Percentiles rank a stretch among this genome's conserved stretches.
Evolutionary conservation across 2,888 invertebrate species (phyloP).

Genomic region (Tuberolachnus salignus): DNA sequence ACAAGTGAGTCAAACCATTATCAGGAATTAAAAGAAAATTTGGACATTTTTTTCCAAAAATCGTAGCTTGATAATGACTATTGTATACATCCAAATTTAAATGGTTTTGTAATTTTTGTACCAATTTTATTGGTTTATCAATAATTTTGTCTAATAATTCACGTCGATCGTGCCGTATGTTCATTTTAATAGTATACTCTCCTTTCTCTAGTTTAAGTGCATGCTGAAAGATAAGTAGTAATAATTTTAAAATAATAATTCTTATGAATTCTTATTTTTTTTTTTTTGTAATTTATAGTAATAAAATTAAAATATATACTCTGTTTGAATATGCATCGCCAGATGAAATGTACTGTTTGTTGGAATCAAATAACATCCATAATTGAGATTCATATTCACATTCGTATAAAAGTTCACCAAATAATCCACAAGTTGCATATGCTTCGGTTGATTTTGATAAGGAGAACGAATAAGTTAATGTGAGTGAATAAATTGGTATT

Average conservation of each 20-base stretch:
- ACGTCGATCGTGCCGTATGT: slow-evolving; percentile 88
- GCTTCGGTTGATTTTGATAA: slow-evolving; percentile 83
- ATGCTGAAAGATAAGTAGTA: slow-evolving; percentile 49
- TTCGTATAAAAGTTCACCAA: slow-evolving; percentile 91
- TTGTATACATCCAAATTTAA: slow-evolving; percentile 72
- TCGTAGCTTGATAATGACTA: slow-evolving; percentile 72
- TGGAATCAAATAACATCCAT: slow-evolving; percentile 93
- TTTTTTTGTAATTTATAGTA: background rate
- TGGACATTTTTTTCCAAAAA: slow-evolving; percentile 79
- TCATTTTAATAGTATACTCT: slow-evolving; percentile 85
- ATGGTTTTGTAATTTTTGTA: slow-evolving; percentile 72
- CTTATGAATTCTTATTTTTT: background rate
- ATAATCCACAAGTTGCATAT: slow-evolving; percentile 76
- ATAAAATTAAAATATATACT: slow-evolving; percentile 64
- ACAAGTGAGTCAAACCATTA: slow-evolving; percentile 72
- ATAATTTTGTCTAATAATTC: slow-evolving; percentile 83
- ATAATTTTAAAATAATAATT: slow-evolving; percentile 1
- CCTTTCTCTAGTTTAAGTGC: slow-evolving; percentile 65
- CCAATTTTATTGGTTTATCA: slow-evolving; percentile 77
- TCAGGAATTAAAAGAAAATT: slow-evolving; percentile 69
- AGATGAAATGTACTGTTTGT: slow-evolving; percentile 82
- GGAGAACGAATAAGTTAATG: slow-evolving; percentile 85
- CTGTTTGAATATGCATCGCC: slow-evolving; percentile 90
- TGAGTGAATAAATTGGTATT: slow-evolving; percentile 78
- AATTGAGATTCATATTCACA: slow-evolving; percentile 94